Base-by-base conservation (phyloP, 2,888 invertebrate genomes). In the Ethmia dodecea region DNA sequence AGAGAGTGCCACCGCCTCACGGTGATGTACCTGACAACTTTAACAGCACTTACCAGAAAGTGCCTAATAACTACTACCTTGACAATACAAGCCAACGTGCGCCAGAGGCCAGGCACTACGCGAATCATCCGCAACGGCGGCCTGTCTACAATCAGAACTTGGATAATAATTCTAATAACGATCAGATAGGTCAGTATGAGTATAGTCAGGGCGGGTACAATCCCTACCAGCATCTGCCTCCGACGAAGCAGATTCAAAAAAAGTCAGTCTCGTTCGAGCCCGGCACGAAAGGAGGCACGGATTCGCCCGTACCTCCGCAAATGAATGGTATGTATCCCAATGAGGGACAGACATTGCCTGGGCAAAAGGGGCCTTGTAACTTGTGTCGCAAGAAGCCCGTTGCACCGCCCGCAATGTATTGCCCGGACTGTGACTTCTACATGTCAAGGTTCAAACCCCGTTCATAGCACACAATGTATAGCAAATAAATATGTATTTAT, bases 391-490 rank as follows among this genome's bases (percentile, higher is more conserved):
- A 96, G 69, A 94, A 95, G 61, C 89, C 91, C 43, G 92, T 95
- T 11, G 89, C 88, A 31, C 89, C 93, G 10, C 93, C 95, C 9
- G 91, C 92, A 20, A 89, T 92, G 52, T 97, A 96, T 67, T 97
- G 97, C 75, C 88, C 92, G 31, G 96, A 97, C 76, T 97, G 97
- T 78, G 95, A 96, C 66, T 96, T 94, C 80, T 97, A 97, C 65
- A 93, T 97, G 92, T 94, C 94, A 43, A 88, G 93, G 60, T 94
- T 94, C 72, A 91, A 92, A 61, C 92, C 92, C 27, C 88, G 89
- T 50, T 87, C 88, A 56, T 89, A 83, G 74, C 55, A 43, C 9
- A 26, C 10, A 26, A 26, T 33, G 28, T 38, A 31, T 33, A 22
- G 24, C 18, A 33, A 30, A 18, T 28, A 15, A 38, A 28, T 15